Evolutionary conservation across 2,113 vertebrate species (phyloP), one percentile per base, ranked within the genome.

Genomic region (Climacteris rufus): DNA sequence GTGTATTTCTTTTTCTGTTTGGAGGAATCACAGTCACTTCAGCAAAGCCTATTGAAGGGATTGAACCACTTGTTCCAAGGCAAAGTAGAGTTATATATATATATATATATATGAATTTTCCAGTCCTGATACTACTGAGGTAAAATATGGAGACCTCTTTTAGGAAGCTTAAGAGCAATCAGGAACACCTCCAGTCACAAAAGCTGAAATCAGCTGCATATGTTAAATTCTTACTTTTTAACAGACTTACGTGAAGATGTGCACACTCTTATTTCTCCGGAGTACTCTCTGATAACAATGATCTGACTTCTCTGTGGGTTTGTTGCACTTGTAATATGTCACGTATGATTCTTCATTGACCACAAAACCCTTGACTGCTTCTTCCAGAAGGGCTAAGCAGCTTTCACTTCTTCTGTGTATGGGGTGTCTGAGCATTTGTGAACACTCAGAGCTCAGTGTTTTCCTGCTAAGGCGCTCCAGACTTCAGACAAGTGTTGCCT

Each of bases 321-420:
- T 3, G 0, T 22, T 69, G 21, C 18, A 19, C 3, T 0, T 35
- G 17, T 52, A 72, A 14, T 53, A 10, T 19, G 17, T n/a, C 25
- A 7, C 15, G 11, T 14, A 4, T 50, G 23, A 25, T 59, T 89
- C 60, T 70, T 66, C 23, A 39, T 24, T 91, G 68, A 64, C 39
- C 19, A 3, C 4, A 9, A 47, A 93, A 37, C 27, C 52, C 6
- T 0, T 39, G 53, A 11, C 49, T 28, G 2, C 11, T 1, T 74
- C 71, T 70, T 90, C n/a, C 45, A 83, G 59, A 50, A 61, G 60
- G 19, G 19, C 33, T 57, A 13, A 85, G 40, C 3, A 1, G 77
- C 45, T 83, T 69, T 86, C 42, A 8, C 16, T 42, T 78, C 45
- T 23, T 23, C 39, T 42, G 5, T 27, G 0, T 3, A 2, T 15